These are phyloP conservation scores for Leptoteleia sp. DNA, from an alignment of 1,140 invertebrate species.

Conservation along the genomic window DNA sequence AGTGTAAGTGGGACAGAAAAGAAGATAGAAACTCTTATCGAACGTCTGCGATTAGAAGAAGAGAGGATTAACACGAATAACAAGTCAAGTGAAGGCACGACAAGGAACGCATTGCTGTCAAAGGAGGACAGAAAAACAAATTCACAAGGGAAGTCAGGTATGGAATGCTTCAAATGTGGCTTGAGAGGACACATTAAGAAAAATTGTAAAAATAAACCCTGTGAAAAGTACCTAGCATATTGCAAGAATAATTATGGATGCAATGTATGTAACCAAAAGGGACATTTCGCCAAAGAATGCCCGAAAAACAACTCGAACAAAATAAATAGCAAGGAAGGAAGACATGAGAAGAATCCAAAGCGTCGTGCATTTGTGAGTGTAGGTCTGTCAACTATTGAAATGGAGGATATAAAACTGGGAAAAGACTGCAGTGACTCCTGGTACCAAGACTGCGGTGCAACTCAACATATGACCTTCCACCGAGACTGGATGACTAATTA, in stretches of 20 bases:
- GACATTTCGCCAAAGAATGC: conserved; percentile 8
- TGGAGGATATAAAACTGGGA: too few species aligned
- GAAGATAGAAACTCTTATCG: conserved; percentile 16
- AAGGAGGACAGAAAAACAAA: neutral
- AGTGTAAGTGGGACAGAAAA: conserved; percentile 35
- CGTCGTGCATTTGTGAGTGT: neutral
- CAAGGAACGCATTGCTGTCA: too few species aligned
- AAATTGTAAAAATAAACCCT: conserved; percentile 43
- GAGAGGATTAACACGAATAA: conserved; percentile 2
- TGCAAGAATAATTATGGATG: conserved; percentile 51
- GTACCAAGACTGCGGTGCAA: conserved; percentile 2
- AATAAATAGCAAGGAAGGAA: too few species aligned
- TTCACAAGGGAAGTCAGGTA: neutral
- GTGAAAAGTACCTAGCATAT: conserved; percentile 38
- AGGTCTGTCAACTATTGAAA: neutral
- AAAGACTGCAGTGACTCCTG: neutral
- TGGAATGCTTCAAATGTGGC: conserved; percentile 6
- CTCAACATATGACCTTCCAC: conserved; percentile 2
- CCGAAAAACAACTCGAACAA: neutral
- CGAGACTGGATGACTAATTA: neutral
- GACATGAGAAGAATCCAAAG: too few species aligned
- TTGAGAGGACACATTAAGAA: conserved; percentile 34
- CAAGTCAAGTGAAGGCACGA: neutral
- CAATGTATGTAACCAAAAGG: conserved; percentile 28
- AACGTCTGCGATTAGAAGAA: conserved; percentile 13